A percentile compares a stretch with the other conserved stretches of the same genome.
phyloP scores from a whole-genome alignment of 2,113 vertebrate genomes.

The Dinomys branickii region DNA sequence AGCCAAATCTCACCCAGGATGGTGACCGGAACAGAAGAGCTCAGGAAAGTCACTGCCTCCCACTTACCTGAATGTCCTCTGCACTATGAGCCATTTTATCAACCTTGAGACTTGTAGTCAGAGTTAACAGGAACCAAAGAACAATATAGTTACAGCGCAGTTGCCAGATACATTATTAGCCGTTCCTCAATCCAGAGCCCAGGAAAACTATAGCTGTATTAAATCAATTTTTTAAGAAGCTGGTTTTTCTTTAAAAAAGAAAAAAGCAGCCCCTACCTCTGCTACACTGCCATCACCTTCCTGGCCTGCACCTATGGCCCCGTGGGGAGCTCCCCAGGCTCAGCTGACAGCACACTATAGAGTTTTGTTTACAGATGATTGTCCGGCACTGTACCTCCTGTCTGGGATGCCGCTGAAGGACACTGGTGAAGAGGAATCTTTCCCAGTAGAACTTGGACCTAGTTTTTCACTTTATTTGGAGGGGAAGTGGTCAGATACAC shows the following conservation, averaged over 20 bases:
- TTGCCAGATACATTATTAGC: not conserved
- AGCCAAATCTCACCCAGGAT: conserved; percentile 43
- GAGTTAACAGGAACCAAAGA: conserved; percentile 44
- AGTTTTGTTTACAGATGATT: not conserved
- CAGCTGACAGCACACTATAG: not conserved
- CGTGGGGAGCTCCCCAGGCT: not conserved
- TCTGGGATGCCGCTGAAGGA: not conserved
- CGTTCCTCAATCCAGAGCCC: not conserved
- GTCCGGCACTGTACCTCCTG: too few relatives aligned
- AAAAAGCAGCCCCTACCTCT: not conserved
- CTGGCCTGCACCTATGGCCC: not conserved
- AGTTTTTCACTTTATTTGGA: not conserved
- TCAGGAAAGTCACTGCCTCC: not conserved
- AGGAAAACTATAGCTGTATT: not conserved
- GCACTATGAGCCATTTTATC: not conserved
- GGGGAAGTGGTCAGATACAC: not conserved
- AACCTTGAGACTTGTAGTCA: conserved; percentile 16
- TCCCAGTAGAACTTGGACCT: not conserved
- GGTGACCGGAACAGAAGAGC: conserved; percentile 45
- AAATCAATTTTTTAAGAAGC: not conserved
- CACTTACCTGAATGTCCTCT: not conserved
- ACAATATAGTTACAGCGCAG: not conserved
- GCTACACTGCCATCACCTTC: not conserved
- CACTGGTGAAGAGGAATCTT: too few relatives aligned
- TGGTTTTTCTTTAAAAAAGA: not conserved